Conservation (phyloP, 1,140 invertebrate species). For the Calliopsis andreniformis region DNA sequence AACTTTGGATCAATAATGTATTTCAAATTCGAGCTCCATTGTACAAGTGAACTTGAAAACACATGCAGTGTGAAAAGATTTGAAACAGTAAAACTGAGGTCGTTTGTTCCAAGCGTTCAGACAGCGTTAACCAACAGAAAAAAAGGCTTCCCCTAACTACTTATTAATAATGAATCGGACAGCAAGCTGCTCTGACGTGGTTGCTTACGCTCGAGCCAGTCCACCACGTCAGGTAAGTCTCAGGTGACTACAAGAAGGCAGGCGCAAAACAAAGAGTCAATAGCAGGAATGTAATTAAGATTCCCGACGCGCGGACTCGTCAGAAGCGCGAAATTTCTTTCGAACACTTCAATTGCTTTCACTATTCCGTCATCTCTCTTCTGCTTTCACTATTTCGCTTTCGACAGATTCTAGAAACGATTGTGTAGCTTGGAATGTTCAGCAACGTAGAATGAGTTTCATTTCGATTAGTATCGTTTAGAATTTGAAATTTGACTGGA, state of each 20-base stretch:
- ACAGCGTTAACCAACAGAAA: background rate
- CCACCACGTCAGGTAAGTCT: constrained; percentile 62
- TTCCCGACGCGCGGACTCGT: background rate
- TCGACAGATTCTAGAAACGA: too few relatives aligned
- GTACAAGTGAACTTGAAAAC: too few relatives aligned
- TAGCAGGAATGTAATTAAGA: background rate
- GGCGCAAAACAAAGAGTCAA: constrained; percentile 17
- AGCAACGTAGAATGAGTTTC: too few relatives aligned
- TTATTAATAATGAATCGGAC: constrained; percentile 66
- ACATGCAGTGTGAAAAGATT: too few relatives aligned
- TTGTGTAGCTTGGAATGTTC: too few relatives aligned
- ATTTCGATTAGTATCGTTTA: too few relatives aligned
- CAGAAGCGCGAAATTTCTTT: background rate
- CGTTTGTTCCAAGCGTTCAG: too few relatives aligned
- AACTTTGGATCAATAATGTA: too few relatives aligned
- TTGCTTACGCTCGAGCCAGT: constrained; percentile 56
- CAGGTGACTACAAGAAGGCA: constrained; percentile 3
- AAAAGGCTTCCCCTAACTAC: constrained; percentile 12
- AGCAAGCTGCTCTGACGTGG: constrained; percentile 62
- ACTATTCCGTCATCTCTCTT: background rate
- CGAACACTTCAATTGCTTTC: background rate
- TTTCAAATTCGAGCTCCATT: too few relatives aligned
- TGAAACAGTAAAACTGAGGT: too few relatives aligned
- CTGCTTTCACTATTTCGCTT: too few relatives aligned
- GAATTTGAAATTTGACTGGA: too few relatives aligned